Evolutionary conservation across 1,140 invertebrate genomes (phyloP), one percentile per base, ranked within the genome.

Genomic region (Sweltsa coloradensis): DNA sequence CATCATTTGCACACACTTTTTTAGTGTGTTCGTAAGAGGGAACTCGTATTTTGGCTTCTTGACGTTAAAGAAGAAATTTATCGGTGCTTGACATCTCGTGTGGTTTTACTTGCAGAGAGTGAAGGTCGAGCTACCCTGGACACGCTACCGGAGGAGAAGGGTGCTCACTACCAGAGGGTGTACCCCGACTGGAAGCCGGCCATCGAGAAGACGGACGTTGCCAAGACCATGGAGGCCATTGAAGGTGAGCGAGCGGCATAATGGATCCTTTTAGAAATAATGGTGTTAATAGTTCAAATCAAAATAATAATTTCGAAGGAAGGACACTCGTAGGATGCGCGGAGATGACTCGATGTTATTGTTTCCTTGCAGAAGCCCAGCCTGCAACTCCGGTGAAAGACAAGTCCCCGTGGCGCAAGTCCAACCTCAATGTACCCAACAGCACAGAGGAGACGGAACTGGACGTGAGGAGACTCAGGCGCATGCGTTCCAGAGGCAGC

Each of bases 161-260:
- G 60, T 64, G 47, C 39, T 19, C 59, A 62, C 49, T 83, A 82
- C 57, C 70, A 78, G 34, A 69, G 79, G 34, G 75, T 81, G 19
- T 83, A 82, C 57, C 67, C 75, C 16, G 84, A 89, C 55, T 86
- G 87, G 84, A 80, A 79, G 54, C 85, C 85, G 14, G 72, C 79
- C 14, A 75, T 86, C 6, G 83, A 89, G 51, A 85, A 81, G 58
- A 81, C 79, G 18, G 87, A 89, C 64, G 81, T 90, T 26, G 83
- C 89, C 53, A 71, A 78, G 41, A 81, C 84, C 21, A 82, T 91
- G 71, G 86, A 91, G 69, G 79, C 85, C 24, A 85, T 91, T 46
- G 87, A 89, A 73, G 82, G 84, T 85, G 64, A 48, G 21, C 26
- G 25, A n/a, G 19, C 25, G 22, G 41, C 16, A 5, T 24, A 31